Percentiles rank a stretch among this genome's conserved stretches.
These are phyloP conservation scores for Pilophorus perplexus DNA, from an alignment of 2,888 invertebrate species.

Conservation along the genomic window DNA sequence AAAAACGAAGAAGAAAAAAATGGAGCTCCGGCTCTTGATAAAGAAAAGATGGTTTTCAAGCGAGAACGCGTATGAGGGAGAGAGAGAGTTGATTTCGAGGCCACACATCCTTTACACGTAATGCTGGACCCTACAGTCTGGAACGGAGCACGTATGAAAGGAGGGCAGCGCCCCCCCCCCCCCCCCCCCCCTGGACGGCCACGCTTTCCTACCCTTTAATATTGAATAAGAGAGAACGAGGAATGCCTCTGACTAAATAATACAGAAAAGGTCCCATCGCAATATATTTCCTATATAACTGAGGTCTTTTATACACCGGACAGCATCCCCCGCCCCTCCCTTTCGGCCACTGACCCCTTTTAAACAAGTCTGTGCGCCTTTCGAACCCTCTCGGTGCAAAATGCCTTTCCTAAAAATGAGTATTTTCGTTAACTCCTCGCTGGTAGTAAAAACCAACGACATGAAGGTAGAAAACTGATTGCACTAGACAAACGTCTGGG, in stretches of 20 bases:
- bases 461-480: too few species aligned
- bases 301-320: constrained; percentile 20
- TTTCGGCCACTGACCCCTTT: too few species aligned
- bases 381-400: too few species aligned
- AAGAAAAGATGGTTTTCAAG: not conserved
- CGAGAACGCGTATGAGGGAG: not conserved
- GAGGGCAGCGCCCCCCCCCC: not conserved
- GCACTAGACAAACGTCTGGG: too few species aligned
- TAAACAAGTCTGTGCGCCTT: too few species aligned
- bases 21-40: too few species aligned
- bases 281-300: constrained; percentile 31
- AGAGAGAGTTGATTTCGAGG: constrained; percentile 4
- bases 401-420: too few species aligned
- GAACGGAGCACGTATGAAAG: too few species aligned
- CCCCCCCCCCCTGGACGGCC: not conserved
- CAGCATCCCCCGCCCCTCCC: not conserved
- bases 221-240: constrained; percentile 29
- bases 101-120: constrained; percentile 29
- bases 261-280: constrained; percentile 27
- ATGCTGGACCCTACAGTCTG: not conserved
- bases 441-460: too few species aligned
- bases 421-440: too few species aligned
- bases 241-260: constrained; percentile 28
- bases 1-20: too few species aligned
- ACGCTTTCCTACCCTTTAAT: constrained; percentile 7